phyloP scores from a whole-genome alignment of 64 coral and sea anemone species.

The Acropora yongei region DNA sequence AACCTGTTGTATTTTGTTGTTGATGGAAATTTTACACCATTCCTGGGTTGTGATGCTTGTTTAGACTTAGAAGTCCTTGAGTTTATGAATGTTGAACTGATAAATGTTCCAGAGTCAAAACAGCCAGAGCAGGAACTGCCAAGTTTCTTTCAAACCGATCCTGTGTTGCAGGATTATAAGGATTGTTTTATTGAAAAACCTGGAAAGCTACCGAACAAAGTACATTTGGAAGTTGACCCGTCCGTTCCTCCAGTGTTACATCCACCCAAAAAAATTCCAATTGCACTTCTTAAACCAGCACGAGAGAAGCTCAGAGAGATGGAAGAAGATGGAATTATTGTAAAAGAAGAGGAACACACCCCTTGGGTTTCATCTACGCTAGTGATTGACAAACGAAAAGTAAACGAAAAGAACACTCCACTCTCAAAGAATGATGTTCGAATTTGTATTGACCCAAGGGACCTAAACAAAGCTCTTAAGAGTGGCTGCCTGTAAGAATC shows the following conservation, averaged over 20 bases:
- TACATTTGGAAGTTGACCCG: not conserved
- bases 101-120: not conserved
- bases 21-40: no score
- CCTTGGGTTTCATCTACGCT: constrained; percentile 39
- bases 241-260: not conserved
- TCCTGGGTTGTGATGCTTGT: no score
- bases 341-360: constrained; percentile 59
- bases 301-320: constrained; percentile 44
- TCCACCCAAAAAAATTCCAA: constrained; percentile 28
- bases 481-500: no score
- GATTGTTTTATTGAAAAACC: constrained; percentile 8
- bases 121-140: not conserved
- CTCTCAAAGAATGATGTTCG: not conserved
- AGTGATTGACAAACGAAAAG: constrained; percentile 63
- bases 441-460: constrained; percentile 54
- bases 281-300: constrained; percentile 40
- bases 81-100: no score
- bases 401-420: not conserved
- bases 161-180: not conserved
- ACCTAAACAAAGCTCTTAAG: not conserved
- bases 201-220: not conserved
- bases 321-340: constrained; percentile 49
- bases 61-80: no score
- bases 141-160: not conserved
- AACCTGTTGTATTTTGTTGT: no score